Conservation (phyloP, 1,140 invertebrate genomes). For the Drosophila triauraria region DNA sequence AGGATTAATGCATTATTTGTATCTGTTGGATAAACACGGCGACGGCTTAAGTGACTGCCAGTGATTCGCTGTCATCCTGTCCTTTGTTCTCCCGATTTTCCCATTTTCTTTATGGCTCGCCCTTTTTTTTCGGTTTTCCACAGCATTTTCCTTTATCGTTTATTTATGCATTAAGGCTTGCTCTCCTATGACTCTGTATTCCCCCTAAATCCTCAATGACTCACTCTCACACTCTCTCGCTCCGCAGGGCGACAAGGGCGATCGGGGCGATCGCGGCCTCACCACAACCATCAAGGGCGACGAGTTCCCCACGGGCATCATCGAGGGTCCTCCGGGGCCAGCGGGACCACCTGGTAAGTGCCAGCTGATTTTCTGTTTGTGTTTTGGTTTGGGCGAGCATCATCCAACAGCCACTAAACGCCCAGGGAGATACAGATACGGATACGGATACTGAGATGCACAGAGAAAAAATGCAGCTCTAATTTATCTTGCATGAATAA, state of each 20-base stretch:
- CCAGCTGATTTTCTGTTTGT: slow-evolving; percentile 46
- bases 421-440: slow-evolving; percentile 27
- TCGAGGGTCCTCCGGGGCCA: slow-evolving; percentile 96
- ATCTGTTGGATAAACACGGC: slow-evolving; percentile 80
- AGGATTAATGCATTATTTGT: slow-evolving; percentile 83
- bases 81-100: slow-evolving; percentile 59
- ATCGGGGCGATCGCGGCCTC: slow-evolving; percentile 95
- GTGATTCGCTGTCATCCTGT: slow-evolving; percentile 54
- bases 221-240: slow-evolving; percentile 42
- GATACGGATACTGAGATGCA: slow-evolving; percentile 2
- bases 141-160: slow-evolving; percentile 72
- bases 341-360: slow-evolving; percentile 93
- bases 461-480: not conserved
- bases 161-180: slow-evolving; percentile 74
- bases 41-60: slow-evolving; percentile 74
- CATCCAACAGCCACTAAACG: slow-evolving; percentile 66
- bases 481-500: not conserved
- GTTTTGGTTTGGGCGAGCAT: slow-evolving; percentile 48
- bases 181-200: slow-evolving; percentile 19
- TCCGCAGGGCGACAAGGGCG: slow-evolving; percentile 93
- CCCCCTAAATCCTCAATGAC: slow-evolving; percentile 71
- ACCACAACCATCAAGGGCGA: slow-evolving; percentile 96
- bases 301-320: slow-evolving; percentile 95
- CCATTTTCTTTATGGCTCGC: slow-evolving; percentile 56
- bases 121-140: slow-evolving; percentile 47